Conservation (phyloP, 2,888 invertebrate genomes). For the Neelides folsomi region DNA sequence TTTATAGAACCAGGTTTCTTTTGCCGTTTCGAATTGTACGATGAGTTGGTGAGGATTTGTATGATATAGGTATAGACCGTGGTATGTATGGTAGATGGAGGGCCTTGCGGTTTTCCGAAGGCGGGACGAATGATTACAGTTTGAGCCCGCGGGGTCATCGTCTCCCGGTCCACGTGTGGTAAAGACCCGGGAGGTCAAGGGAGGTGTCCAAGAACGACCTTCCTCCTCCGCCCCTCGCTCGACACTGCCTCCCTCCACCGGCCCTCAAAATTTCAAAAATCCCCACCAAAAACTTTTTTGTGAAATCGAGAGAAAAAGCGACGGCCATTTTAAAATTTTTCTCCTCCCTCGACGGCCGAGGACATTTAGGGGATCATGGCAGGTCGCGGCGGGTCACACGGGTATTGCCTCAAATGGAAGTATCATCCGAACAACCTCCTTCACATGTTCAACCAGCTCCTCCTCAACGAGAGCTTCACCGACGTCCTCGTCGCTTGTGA, state of each 20-base stretch:
- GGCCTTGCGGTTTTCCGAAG: too few species aligned
- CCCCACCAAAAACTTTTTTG: slow-evolving; percentile 18
- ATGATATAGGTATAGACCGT: too few species aligned
- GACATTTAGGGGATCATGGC: slow-evolving; percentile 5
- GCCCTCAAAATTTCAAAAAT: slow-evolving; percentile 29
- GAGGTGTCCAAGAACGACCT: not conserved
- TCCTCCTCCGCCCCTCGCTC: not conserved
- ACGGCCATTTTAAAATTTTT: slow-evolving; percentile 29
- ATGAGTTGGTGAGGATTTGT: too few species aligned
- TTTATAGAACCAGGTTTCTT: too few species aligned
- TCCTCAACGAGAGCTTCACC: slow-evolving; percentile 77
- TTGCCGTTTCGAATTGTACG: too few species aligned
- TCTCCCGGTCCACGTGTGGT: too few species aligned
- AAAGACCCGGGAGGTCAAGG: too few species aligned
- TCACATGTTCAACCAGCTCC: slow-evolving; percentile 39
- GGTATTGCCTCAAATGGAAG: slow-evolving; percentile 32
- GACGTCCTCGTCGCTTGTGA: slow-evolving; percentile 81
- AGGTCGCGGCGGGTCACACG: slow-evolving; percentile 23
- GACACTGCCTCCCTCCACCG: slow-evolving; percentile 1
- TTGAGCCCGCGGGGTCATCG: too few species aligned
- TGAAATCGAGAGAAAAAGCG: slow-evolving; percentile 9
- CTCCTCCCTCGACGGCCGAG: slow-evolving; percentile 8
- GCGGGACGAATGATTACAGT: too few species aligned
- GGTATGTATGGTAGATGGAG: too few species aligned
- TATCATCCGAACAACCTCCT: slow-evolving; percentile 53